These are phyloP conservation scores for Tenthredo distinguenda DNA, from an alignment of 2,888 invertebrate genomes.

Conservation along the genomic window DNA sequence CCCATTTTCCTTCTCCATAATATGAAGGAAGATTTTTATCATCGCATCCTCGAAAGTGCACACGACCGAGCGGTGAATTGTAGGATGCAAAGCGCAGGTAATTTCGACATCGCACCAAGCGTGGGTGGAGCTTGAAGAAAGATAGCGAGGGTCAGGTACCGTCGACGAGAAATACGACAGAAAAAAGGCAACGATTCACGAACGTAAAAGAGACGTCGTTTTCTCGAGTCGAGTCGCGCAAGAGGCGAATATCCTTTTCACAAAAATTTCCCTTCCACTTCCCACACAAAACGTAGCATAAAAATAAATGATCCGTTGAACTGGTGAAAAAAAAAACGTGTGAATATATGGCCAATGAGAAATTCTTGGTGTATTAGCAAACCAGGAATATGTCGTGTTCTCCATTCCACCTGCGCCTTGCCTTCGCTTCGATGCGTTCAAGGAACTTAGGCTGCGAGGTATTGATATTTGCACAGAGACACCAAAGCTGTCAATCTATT, in stretches of 20 bases:
- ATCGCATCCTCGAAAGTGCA: constrained; percentile 35
- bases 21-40: constrained; percentile 44
- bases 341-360: not conserved
- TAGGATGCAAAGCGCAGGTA: constrained; percentile 40
- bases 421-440: constrained; percentile 26
- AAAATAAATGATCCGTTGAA: not conserved
- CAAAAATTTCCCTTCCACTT: not conserved
- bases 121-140: constrained; percentile 13
- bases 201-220: constrained; percentile 10
- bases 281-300: not conserved
- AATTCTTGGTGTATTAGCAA: not conserved
- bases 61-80: constrained; percentile 16
- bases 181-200: not conserved
- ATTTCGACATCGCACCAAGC: constrained; percentile 35
- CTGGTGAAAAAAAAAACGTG: not conserved
- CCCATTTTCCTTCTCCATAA: constrained; percentile 36
- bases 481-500: constrained; percentile 46
- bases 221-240: constrained; percentile 3
- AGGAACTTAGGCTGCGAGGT: constrained; percentile 1
- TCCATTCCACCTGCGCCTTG: not conserved
- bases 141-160: constrained; percentile 40
- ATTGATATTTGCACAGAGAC: constrained; percentile 35
- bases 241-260: constrained; percentile 6
- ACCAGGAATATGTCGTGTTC: constrained; percentile 10
- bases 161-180: constrained; percentile 27